A percentile compares a stretch with the other conserved stretches of the same genome.
phyloP scores from a whole-genome alignment of 2,888 invertebrate species.

The Electrophaes corylata region DNA sequence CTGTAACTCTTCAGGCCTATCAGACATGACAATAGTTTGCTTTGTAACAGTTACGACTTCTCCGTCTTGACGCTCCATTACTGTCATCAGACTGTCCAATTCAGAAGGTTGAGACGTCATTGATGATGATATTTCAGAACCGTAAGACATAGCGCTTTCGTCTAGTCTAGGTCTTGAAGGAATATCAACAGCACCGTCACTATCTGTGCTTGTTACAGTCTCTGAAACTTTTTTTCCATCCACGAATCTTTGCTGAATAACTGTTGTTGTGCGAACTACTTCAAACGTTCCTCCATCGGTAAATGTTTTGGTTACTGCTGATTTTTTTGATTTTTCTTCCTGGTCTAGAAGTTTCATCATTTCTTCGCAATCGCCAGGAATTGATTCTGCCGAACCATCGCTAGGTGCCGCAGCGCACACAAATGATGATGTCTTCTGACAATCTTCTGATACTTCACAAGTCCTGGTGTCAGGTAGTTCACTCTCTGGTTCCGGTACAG shows the following conservation, averaged over 20 bases:
- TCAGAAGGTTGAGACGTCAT: conserved; percentile 81
- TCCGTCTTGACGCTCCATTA: conserved; percentile 75
- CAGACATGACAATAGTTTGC: conserved; percentile 65
- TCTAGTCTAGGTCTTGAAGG: conserved; percentile 68
- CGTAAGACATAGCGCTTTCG: conserved; percentile 71
- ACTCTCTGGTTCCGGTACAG: conserved; percentile 60
- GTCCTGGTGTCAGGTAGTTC: conserved; percentile 46
- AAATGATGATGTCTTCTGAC: conserved; percentile 71
- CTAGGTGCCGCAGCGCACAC: conserved; percentile 77
- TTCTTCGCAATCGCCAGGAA: conserved; percentile 85
- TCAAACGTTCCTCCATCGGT: conserved; percentile 69
- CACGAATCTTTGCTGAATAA: conserved; percentile 75
- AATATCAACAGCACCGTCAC: conserved; percentile 76
- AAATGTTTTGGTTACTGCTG: conserved; percentile 56
- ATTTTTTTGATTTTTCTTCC: conserved; percentile 73
- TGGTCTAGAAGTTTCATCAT: conserved; percentile 83
- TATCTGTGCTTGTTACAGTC: conserved; percentile 69
- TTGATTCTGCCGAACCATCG: conserved; percentile 79
- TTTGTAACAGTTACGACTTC: conserved; percentile 75
- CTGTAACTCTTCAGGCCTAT: conserved; percentile 75
- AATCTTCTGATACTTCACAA: conserved; percentile 68
- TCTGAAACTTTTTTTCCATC: conserved; percentile 80
- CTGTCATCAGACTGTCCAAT: conserved; percentile 79
- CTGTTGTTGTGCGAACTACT: conserved; percentile 74
- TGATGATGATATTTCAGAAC: conserved; percentile 81